These are phyloP conservation scores for Anarhynchus alexandrinus DNA, from an alignment of 2,113 vertebrate genomes.

Conservation along the genomic window DNA sequence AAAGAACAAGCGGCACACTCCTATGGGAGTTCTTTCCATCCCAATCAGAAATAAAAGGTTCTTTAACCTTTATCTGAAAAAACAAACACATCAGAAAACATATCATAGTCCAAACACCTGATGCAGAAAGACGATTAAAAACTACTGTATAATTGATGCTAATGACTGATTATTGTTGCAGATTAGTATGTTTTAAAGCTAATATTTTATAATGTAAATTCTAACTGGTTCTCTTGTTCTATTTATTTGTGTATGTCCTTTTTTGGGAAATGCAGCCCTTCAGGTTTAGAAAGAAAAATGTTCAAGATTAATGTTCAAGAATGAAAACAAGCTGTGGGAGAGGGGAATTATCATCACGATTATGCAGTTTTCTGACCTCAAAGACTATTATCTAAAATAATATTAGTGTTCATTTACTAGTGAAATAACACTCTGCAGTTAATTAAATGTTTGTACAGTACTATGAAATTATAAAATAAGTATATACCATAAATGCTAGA, in stretches of 20 bases:
- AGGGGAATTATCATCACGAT: neutral
- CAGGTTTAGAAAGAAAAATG: neutral
- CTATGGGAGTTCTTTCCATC: neutral
- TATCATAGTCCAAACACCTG: neutral
- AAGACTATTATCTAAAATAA: neutral
- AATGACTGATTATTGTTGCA: neutral
- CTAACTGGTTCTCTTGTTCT: neutral
- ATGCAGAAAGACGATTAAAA: neutral
- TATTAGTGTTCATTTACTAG: neutral
- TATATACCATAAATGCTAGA: neutral
- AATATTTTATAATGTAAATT: neutral
- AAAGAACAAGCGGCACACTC: neutral
- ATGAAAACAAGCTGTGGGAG: neutral
- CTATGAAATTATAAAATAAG: neutral
- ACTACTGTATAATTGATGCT: neutral
- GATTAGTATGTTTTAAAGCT: neutral
- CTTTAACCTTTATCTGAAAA: neutral
- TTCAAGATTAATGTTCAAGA: neutral
- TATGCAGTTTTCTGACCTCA: neutral
- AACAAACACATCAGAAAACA: neutral
- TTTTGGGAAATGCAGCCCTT: neutral
- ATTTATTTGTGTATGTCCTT: neutral
- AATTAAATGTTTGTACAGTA: neutral
- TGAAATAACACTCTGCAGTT: neutral
- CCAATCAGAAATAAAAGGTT: neutral